Evolutionary conservation across 2,113 vertebrate species (phyloP).

Genomic region (Plecotus auritus): DNA sequence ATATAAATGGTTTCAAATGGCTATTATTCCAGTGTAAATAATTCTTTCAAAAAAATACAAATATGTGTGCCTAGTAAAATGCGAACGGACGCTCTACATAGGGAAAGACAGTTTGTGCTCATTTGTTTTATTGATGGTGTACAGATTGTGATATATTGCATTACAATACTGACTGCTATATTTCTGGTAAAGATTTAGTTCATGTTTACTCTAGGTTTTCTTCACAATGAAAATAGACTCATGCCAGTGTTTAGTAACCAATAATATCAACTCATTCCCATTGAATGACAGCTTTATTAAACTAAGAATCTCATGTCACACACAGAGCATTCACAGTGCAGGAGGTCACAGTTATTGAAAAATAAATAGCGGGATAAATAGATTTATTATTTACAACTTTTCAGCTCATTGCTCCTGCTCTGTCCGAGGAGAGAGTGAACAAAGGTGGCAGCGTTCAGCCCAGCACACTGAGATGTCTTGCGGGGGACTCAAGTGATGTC

Average conservation of each 20-base stretch:
- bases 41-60: conserved; percentile 29
- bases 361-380: conserved; percentile 83
- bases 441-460: conserved; percentile 40
- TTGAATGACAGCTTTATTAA: conserved; percentile 84
- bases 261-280: conserved; percentile 78
- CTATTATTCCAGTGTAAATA: conserved; percentile 30
- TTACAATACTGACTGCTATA: conserved; percentile 85
- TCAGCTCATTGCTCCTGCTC: conserved; percentile 76
- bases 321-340: conserved; percentile 99
- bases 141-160: conserved; percentile 73
- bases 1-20: conserved; percentile 54
- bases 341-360: conserved; percentile 93
- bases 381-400: conserved; percentile 82
- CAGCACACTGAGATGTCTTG: conserved; percentile 18
- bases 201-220: conserved; percentile 77
- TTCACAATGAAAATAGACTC: conserved; percentile 83
- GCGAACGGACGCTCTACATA: neutral
- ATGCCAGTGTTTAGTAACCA: conserved; percentile 82
- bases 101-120: conserved; percentile 25
- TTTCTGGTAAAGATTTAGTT: conserved; percentile 85
- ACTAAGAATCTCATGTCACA: conserved; percentile 92
- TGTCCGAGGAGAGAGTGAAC: conserved; percentile 53
- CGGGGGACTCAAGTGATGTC: neutral
- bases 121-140: conserved; percentile 77
- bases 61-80: neutral